A percentile compares a stretch with the other conserved stretches of the same genome.
phyloP scores from a whole-genome alignment of 2,113 vertebrate genomes.

The Scopus umbretta region DNA sequence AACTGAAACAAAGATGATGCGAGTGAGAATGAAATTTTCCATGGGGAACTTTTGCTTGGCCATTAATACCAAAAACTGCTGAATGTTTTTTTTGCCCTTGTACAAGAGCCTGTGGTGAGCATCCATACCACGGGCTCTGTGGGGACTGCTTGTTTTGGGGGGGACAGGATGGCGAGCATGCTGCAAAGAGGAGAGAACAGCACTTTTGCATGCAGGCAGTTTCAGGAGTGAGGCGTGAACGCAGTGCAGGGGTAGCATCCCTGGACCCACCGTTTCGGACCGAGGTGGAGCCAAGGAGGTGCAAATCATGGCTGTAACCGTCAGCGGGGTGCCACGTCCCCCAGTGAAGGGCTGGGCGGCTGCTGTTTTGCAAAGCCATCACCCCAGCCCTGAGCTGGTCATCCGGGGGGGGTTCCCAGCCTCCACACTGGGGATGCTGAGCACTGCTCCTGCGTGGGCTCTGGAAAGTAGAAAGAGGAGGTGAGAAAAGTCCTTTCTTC shows the following conservation, averaged over 20 bases:
- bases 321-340: neutral
- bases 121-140: rapidly evolving
- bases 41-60: neutral
- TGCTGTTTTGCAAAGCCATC: neutral
- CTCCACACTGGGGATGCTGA: neutral
- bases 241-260: neutral
- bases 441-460: neutral
- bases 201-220: neutral
- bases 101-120: neutral
- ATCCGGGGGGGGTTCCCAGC: neutral
- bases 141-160: rapidly evolving
- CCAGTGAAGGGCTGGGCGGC: neutral
- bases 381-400: neutral
- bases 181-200: neutral
- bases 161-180: rapidly evolving
- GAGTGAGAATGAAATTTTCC: neutral
- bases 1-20: neutral
- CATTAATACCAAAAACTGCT: neutral
- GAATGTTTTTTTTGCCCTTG: neutral
- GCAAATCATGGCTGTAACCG: neutral
- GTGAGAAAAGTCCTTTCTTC: neutral
- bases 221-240: neutral
- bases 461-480: neutral
- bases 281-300: neutral
- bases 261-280: neutral